Evolutionary conservation across 2,113 vertebrate genomes (phyloP), one percentile per base, ranked within the genome.

Genomic region (Scolopax mira): DNA sequence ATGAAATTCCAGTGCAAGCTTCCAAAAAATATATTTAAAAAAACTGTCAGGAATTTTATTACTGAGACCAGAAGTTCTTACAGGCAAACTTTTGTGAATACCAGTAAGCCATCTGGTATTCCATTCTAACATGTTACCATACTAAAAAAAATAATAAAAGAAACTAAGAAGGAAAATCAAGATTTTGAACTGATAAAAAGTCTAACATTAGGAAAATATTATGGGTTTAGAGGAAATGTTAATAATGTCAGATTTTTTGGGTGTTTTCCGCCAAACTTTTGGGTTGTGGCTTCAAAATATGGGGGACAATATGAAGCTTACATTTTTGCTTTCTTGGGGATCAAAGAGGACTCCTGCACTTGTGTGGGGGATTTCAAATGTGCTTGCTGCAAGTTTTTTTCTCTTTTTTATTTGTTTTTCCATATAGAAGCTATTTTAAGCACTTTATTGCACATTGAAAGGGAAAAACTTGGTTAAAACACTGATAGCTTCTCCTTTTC

Each of bases 371-470:
- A n/a, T 57, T 85, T 70, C 21, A 42, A 79, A 21, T 21, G 58
- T 7, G 0, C 7, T 77, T 49, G 14, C 5, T 86, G 9, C 22
- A 35, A 79, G 57, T 13, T 42, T 72, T 44, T 44, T 44, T 8
- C 33, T 52, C 25, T 3, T 13, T 24, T 64, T 55, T 17, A 11
- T 27, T 82, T 12, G 2, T 67, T 73, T 51, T 78, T 33, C 19
- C 5, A 11, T 19, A 11, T 30, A 41, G 52, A 72, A 79, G 44
- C 7, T 79, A 2, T 75, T 85, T 81, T 14, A 65, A 65, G 6
- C 14, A 4, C 5, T 67, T 6, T 11, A 0, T 48, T 22, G 6
- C 1, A 7, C 0, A 10, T 7, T 2, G 87, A 75, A 12, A 25
- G 8, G 9, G 24, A 37, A n/a, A 71, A 72, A 54, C 1, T 21